Evolutionary conservation across 1,140 invertebrate genomes (phyloP).

Genomic region (Hyles vespertilio): DNA sequence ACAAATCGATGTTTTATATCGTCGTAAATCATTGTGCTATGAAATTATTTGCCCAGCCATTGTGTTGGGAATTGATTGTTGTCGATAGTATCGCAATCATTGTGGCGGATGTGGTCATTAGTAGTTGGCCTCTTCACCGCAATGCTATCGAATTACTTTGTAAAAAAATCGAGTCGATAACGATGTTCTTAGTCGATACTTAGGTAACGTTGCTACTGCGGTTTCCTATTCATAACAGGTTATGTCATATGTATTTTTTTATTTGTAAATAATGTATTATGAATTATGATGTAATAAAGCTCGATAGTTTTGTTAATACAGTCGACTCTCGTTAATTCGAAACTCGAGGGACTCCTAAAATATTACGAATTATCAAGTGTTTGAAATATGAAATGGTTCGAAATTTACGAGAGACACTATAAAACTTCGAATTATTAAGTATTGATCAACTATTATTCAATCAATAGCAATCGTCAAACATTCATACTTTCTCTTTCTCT

Average conservation of each 20-base stretch:
- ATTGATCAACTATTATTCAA: too few species aligned
- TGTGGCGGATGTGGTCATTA: conserved; percentile 22
- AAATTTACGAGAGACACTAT: too few species aligned
- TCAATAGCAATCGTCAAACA: too few species aligned
- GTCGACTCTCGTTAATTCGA: too few species aligned
- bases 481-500: too few species aligned
- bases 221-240: too few species aligned
- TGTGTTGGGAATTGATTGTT: background rate
- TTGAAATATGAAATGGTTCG: too few species aligned
- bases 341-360: too few species aligned
- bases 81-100: conserved; percentile 1
- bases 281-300: too few species aligned
- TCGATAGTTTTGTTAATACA: too few species aligned
- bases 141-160: conserved; percentile 19
- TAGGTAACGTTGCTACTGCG: background rate
- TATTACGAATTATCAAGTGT: too few species aligned
- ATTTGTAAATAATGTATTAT: background rate
- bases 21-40: conserved; percentile 12
- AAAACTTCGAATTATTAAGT: too few species aligned
- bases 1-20: conserved; percentile 17
- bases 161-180: conserved; percentile 11
- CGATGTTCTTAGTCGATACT: background rate
- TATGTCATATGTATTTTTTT: background rate
- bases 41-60: background rate
- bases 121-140: conserved; percentile 20